Conservation (phyloP, 2,797 vertebrate species). For the Diglossa cyanea region DNA sequence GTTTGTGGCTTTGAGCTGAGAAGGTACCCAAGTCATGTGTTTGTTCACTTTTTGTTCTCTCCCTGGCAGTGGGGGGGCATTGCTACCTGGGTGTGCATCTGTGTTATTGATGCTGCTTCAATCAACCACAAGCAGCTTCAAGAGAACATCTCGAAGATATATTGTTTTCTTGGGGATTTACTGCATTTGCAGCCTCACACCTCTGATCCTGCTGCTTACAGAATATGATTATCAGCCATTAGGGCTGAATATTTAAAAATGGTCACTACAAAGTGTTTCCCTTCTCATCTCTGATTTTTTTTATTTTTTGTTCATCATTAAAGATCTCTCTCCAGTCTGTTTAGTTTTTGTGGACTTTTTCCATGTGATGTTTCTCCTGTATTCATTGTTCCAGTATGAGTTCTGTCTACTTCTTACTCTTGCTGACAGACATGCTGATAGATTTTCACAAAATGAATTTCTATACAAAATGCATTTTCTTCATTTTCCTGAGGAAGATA, state of each 20-base stretch:
- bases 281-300: not conserved
- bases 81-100: not conserved
- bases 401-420: not conserved
- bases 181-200: constrained; percentile 21
- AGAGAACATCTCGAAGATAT: constrained; percentile 2
- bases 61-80: too few relatives aligned
- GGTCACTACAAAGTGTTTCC: not conserved
- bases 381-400: not conserved
- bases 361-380: not conserved
- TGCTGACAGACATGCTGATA: not conserved
- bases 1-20: not conserved
- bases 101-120: not conserved
- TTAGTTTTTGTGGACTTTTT: not conserved
- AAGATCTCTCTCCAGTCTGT: not conserved
- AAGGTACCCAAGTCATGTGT: not conserved
- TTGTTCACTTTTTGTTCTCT: not conserved
- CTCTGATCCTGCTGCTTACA: constrained; percentile 8
- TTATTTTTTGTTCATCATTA: not conserved
- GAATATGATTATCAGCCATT: constrained; percentile 19
- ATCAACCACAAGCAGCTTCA: not conserved
- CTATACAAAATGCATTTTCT: not conserved
- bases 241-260: constrained; percentile 1
- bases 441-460: not conserved
- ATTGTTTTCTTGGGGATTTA: constrained; percentile 39
- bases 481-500: not conserved